Conservation (phyloP, 2,888 invertebrate species). For the Ectobius pallidus region DNA sequence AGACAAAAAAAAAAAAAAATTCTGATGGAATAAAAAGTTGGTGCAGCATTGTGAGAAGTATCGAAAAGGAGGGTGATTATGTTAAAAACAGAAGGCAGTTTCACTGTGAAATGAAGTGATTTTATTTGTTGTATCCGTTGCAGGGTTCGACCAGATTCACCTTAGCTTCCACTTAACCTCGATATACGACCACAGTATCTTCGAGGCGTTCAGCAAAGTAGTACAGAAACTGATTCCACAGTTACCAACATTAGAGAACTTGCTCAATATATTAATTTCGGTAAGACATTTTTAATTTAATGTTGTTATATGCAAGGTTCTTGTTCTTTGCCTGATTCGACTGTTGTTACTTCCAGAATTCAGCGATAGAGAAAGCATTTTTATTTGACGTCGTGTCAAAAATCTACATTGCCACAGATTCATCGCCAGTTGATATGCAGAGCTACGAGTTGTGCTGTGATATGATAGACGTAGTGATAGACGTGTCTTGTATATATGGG, state of each 20-base stretch:
- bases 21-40: too few species aligned
- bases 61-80: too few species aligned
- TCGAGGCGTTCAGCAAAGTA: slow-evolving; percentile 99
- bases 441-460: slow-evolving; percentile 99
- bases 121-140: too few species aligned
- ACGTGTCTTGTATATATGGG: slow-evolving; percentile 99
- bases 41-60: too few species aligned
- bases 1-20: too few species aligned
- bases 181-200: slow-evolving; percentile 99
- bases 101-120: too few species aligned
- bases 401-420: slow-evolving; percentile 99
- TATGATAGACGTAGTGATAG: slow-evolving; percentile 99
- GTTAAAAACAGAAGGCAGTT: too few species aligned
- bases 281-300: slow-evolving; percentile 61
- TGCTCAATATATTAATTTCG: slow-evolving; percentile 96
- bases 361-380: slow-evolving; percentile 99
- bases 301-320: too few species aligned
- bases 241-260: slow-evolving; percentile 93
- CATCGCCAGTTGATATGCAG: slow-evolving; percentile 99
- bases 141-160: slow-evolving; percentile 81
- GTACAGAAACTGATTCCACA: slow-evolving; percentile 99
- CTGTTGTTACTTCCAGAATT: slow-evolving; percentile 83
- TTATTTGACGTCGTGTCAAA: slow-evolving; percentile 99
- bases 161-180: slow-evolving; percentile 96
- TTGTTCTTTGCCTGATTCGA: not conserved